phyloP scores from a whole-genome alignment of 2,797 vertebrate genomes.

The Enteromius radiatus region DNA sequence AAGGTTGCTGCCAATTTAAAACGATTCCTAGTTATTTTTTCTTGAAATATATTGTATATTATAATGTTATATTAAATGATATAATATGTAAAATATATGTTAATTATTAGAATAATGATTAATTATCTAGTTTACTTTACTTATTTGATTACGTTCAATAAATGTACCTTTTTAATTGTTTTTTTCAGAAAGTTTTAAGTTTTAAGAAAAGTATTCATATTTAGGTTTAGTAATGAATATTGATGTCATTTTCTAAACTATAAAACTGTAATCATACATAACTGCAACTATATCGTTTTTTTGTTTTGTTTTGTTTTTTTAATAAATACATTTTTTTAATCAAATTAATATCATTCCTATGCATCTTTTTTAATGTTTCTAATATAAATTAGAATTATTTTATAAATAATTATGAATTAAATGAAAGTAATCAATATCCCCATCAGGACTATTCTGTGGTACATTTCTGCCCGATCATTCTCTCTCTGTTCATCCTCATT shows the following conservation, averaged over 20 bases:
- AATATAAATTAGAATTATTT: background rate
- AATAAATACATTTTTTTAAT: too few species aligned
- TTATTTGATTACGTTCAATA: background rate
- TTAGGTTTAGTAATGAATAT: too few species aligned
- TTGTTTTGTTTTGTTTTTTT: too few species aligned
- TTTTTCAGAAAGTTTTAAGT: background rate
- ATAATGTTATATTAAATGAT: background rate
- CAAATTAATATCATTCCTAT: background rate
- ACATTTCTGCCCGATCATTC: conserved; percentile 12
- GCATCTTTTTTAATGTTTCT: background rate
- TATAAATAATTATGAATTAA: background rate
- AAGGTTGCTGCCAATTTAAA: background rate
- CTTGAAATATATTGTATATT: background rate
- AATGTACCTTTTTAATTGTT: background rate
- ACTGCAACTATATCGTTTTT: too few species aligned
- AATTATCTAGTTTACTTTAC: background rate
- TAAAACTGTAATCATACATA: too few species aligned
- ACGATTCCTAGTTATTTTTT: background rate
- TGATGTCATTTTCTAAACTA: too few species aligned
- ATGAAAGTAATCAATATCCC: background rate
- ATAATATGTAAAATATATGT: background rate
- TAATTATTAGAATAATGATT: background rate
- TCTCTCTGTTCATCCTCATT: background rate
- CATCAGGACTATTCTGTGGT: background rate
- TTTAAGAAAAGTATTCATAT: background rate